Evolutionary conservation across 1,140 invertebrate genomes (phyloP), one percentile per base, ranked within the genome.

Genomic region (Frieseomelitta varia): DNA sequence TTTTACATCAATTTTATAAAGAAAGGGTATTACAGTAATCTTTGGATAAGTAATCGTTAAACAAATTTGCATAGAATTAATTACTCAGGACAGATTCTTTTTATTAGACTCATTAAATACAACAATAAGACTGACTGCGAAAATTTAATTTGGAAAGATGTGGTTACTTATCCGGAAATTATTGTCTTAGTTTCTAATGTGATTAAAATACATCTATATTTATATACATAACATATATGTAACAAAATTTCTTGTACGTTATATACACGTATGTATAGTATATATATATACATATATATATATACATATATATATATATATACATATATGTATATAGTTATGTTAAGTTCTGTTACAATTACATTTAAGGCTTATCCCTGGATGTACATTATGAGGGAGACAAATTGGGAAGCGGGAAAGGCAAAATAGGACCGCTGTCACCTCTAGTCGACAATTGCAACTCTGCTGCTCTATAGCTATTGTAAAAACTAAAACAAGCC

Each of bases 361-460:
- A n/a, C n/a, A n/a, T 95, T 93, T 69, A 91, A 97, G 96, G 96
- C 92, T 95, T 96, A 87, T 97, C 97, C 56, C 94, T 97, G 91
- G 97, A 97, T 91, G 96, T 97, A 86, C 96, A 97, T 91, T 97
- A 97, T 90, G 97, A 97, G 93, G 95, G 97, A 88, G 97, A 97
- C 94, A 96, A 96, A 86, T 93, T 95, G 84, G 95, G 95, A 90
- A 96, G 96, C 56, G 96, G 96, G 68, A 96, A 97, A 90, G 96
- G 97, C 87, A 96, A 97, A 85, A 96, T 97, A 81, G 97, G 97
- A 88, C 96, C 97, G 47, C 95, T 98, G 92, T 97, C 97, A 87
- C 97, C 97, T 67, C 95, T 97, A 91, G 97, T 98, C 87, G 96
- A 97, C 96, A 93, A 95, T 92, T 96, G 97, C 61, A 97, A 97